Conservation (phyloP, 2,797 vertebrate species). For the Coregonus ussuriensis region DNA sequence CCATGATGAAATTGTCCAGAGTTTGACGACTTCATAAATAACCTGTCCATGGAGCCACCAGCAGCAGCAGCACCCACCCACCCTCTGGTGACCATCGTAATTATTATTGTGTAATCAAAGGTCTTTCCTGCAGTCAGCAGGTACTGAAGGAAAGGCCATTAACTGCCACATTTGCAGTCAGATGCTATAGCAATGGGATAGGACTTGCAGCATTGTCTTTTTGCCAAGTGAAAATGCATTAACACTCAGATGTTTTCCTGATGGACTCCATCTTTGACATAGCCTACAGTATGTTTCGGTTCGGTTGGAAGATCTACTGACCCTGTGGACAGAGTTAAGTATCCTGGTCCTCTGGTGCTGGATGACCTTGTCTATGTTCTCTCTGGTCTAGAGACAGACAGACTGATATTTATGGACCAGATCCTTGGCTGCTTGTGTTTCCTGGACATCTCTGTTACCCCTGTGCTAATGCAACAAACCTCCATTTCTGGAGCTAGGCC, state of each 20-base stretch:
- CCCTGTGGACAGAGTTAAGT: not conserved
- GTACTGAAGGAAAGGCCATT: slow-evolving; percentile 21
- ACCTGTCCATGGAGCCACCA: slow-evolving; percentile 65
- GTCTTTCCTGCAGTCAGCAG: slow-evolving; percentile 29
- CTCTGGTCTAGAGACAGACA: too few relatives aligned
- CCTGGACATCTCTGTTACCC: too few relatives aligned
- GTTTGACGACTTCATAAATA: slow-evolving; percentile 86
- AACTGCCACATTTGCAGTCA: slow-evolving; percentile 5
- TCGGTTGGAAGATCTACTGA: not conserved
- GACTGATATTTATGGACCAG: not conserved
- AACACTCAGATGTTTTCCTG: not conserved
- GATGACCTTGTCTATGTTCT: not conserved
- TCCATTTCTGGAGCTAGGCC: too few relatives aligned
- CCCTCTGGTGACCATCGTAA: slow-evolving; percentile 53
- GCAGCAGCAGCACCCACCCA: slow-evolving; percentile 47
- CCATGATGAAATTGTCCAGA: slow-evolving; percentile 83
- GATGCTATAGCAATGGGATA: not conserved
- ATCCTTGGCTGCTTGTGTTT: too few relatives aligned
- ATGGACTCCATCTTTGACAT: not conserved
- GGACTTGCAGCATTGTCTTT: not conserved
- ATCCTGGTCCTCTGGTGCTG: not conserved
- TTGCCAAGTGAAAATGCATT: not conserved
- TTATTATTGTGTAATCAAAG: slow-evolving; percentile 62
- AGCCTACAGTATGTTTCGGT: not conserved
- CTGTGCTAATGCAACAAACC: too few relatives aligned